Conservation (phyloP, 2,113 vertebrate genomes). For the Arvicanthis niloticus region DNA sequence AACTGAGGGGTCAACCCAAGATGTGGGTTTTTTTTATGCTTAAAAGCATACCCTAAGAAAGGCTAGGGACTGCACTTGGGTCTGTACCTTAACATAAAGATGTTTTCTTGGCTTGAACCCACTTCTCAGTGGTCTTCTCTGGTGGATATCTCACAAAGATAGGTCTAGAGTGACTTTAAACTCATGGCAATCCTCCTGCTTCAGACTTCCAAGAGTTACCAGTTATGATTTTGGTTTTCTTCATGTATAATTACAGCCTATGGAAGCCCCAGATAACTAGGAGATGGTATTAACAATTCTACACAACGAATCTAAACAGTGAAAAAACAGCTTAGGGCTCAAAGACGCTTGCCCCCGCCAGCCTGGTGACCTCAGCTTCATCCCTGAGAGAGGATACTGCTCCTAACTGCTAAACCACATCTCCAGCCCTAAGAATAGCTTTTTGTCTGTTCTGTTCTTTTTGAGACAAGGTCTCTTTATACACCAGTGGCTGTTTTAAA, state of each 20-base stretch:
- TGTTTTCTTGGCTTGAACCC: not conserved
- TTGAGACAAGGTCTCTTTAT: too few species aligned
- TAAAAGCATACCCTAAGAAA: not conserved
- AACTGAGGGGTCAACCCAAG: not conserved
- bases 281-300: not conserved
- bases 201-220: not conserved
- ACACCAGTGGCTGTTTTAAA: not conserved
- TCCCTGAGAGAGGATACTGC: not conserved
- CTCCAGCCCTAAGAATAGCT: not conserved
- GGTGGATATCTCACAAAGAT: not conserved
- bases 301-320: too few species aligned
- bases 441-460: not conserved
- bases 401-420: not conserved
- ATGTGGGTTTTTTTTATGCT: not conserved
- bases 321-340: not conserved
- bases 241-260: not conserved
- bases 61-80: not conserved
- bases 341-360: too few species aligned
- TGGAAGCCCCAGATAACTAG: not conserved
- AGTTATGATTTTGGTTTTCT: not conserved
- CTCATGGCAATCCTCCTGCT: not conserved
- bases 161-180: not conserved
- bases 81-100: not conserved
- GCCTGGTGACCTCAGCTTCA: too few species aligned
- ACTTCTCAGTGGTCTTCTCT: not conserved